phyloP scores from a whole-genome alignment of 2,888 invertebrate genomes.

The Drosophila macrospina region DNA sequence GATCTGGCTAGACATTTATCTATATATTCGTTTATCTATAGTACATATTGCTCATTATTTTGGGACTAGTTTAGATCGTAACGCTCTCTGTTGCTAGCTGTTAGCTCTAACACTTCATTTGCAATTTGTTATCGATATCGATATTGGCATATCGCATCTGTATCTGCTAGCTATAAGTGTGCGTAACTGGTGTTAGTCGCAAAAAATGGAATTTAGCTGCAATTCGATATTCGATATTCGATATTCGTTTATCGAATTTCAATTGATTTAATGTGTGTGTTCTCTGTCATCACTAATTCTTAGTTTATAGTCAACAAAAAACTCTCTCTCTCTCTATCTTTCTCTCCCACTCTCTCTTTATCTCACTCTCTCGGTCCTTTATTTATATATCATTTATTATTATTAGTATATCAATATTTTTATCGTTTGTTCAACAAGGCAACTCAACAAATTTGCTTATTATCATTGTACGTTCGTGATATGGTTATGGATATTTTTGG shows the following conservation, averaged over 20 bases:
- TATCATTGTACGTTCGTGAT: conserved; percentile 50
- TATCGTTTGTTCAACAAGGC: conserved; percentile 1
- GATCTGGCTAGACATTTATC: conserved; percentile 35
- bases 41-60: conserved; percentile 42
- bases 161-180: conserved; percentile 69
- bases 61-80: conserved; percentile 47
- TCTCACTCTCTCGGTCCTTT: conserved; percentile 14
- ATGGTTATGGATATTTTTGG: conserved; percentile 49
- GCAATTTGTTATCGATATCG: conserved; percentile 6
- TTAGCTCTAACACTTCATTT: conserved; percentile 47
- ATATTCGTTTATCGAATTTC: conserved; percentile 20
- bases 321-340: conserved; percentile 5
- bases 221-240: conserved; percentile 36
- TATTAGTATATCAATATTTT: conserved; percentile 2
- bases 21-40: conserved; percentile 18
- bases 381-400: conserved; percentile 12
- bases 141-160: conserved; percentile 35
- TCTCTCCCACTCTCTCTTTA: background rate
- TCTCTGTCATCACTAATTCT: conserved; percentile 82
- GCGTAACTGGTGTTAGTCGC: conserved; percentile 85
- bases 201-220: conserved; percentile 54
- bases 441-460: conserved; percentile 38
- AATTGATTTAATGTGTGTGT: conserved; percentile 62
- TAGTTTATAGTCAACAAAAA: conserved; percentile 45
- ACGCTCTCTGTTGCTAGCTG: conserved; percentile 28